phyloP scores from a whole-genome alignment of 2,888 invertebrate genomes.

The Ochropleura leucogaster region DNA sequence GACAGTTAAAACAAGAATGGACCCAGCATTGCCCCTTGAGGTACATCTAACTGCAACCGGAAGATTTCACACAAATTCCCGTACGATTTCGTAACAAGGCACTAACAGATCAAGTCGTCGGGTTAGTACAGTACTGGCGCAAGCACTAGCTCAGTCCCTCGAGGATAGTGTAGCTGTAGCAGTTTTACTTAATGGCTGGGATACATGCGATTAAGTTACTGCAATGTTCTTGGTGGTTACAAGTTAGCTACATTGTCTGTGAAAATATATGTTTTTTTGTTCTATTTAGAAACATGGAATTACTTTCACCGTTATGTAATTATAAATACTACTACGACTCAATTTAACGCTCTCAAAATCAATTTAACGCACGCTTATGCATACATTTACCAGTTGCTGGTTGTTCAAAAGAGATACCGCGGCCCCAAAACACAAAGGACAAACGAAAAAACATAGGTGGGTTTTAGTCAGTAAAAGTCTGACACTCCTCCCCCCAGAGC shows the following conservation, averaged over 20 bases:
- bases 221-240: not conserved
- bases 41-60: not conserved
- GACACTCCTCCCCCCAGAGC: too few species aligned
- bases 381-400: too few species aligned
- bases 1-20: not conserved
- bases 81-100: constrained; percentile 7
- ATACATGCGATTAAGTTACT: constrained; percentile 28
- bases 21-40: not conserved
- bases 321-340: too few species aligned
- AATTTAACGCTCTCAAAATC: too few species aligned
- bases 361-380: too few species aligned
- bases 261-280: not conserved
- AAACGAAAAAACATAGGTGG: too few species aligned
- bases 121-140: constrained; percentile 9
- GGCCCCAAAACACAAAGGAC: too few species aligned
- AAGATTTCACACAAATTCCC: not conserved
- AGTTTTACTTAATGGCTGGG: constrained; percentile 24
- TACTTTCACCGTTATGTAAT: too few species aligned
- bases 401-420: too few species aligned
- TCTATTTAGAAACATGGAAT: too few species aligned
- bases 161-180: constrained; percentile 13
- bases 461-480: too few species aligned
- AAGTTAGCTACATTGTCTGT: not conserved
- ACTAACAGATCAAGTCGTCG: constrained; percentile 35
- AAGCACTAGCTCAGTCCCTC: constrained; percentile 19